Evolutionary conservation across 2,113 vertebrate genomes (phyloP).

Genomic region (Spheniscus mendiculus): DNA sequence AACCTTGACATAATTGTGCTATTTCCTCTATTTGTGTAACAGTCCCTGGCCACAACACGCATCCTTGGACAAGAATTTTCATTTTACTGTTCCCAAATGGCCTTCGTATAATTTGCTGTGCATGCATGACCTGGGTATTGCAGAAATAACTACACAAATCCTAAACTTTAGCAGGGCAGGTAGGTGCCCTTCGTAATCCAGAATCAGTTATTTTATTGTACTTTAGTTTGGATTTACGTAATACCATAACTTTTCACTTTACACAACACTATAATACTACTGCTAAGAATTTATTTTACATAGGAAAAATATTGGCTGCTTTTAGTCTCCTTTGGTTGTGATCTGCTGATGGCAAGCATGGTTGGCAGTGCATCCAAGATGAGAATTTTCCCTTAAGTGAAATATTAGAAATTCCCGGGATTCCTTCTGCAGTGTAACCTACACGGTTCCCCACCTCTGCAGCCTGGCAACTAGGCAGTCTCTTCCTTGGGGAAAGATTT

Average conservation of each 20-base stretch:
- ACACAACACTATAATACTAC: neutral
- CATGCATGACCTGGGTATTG: neutral
- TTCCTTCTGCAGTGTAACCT: neutral
- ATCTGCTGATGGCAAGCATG: neutral
- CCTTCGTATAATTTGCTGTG: neutral
- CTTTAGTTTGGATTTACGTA: neutral
- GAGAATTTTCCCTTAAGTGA: neutral
- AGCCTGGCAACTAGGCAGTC: neutral
- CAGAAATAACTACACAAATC: neutral
- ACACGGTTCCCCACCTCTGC: neutral
- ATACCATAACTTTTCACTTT: neutral
- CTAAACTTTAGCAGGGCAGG: neutral
- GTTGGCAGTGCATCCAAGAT: neutral
- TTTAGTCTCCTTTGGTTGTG: neutral
- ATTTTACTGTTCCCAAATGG: neutral
- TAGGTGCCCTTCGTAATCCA: neutral
- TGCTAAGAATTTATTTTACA: neutral
- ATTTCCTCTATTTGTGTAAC: constrained; percentile 46
- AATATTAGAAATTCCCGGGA: neutral
- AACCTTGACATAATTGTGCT: constrained; percentile 33
- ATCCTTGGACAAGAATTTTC: constrained; percentile 27
- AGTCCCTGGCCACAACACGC: neutral
- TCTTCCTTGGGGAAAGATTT: neutral
- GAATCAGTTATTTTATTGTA: neutral
- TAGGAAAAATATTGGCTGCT: neutral